Percentiles rank a stretch among this genome's conserved stretches.
These are phyloP conservation scores for Aulostomus chinensis DNA, from an alignment of 2,797 vertebrate genomes.

Conservation along the genomic window DNA sequence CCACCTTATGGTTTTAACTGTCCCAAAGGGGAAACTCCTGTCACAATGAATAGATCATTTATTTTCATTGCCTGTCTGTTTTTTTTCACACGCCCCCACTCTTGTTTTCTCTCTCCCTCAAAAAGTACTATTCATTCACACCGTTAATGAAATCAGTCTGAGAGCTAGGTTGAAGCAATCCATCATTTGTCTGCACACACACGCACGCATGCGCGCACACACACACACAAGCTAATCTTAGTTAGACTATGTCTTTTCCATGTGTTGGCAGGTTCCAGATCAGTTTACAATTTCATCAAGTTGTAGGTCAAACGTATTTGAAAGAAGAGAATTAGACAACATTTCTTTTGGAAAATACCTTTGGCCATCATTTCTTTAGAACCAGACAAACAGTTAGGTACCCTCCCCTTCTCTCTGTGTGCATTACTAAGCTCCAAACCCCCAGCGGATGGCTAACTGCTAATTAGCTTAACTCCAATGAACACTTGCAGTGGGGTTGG, in stretches of 20 bases:
- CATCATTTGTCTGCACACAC: conserved; percentile 20
- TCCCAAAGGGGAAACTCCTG: conserved; percentile 1
- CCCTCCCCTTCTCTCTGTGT: too few relatives aligned
- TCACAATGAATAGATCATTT: conserved; percentile 2
- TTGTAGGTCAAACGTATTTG: not conserved
- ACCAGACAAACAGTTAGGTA: too few relatives aligned
- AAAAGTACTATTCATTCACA: conserved; percentile 1
- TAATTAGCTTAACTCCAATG: too few relatives aligned
- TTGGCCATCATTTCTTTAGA: too few relatives aligned
- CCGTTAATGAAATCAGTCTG: conserved; percentile 33
- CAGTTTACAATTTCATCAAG: conserved; percentile 24
- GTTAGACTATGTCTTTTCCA: conserved; percentile 39
- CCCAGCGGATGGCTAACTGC: too few relatives aligned
- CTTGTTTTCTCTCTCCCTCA: conserved; percentile 3
- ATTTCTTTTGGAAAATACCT: too few relatives aligned
- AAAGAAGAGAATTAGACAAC: too few relatives aligned
- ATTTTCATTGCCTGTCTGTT: conserved; percentile 10
- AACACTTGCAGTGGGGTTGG: too few relatives aligned
- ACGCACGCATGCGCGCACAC: not conserved
- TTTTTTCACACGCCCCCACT: not conserved
- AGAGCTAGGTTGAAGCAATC: conserved; percentile 17
- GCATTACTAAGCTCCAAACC: too few relatives aligned
- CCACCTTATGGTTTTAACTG: not conserved
- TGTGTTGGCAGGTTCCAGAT: conserved; percentile 23
- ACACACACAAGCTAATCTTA: not conserved